Evolutionary conservation across 2,888 invertebrate species (phyloP), one percentile per base, ranked within the genome.

Genomic region (Amblyjoppa fuscipennis): DNA sequence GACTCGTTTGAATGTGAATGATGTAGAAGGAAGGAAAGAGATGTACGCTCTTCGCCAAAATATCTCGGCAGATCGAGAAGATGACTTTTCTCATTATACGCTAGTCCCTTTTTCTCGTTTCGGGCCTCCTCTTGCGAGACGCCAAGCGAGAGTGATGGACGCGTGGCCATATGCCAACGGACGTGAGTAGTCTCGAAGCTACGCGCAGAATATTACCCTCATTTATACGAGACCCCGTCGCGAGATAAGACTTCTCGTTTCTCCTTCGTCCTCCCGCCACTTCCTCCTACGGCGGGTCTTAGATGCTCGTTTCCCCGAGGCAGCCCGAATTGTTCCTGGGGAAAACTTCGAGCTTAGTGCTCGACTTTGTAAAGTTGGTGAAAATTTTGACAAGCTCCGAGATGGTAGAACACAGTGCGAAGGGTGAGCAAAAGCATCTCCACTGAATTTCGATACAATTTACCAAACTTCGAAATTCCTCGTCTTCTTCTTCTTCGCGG

Each of bases 151-250:
- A 75, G 69, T 88, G 88, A 88, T 87, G 81, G 87, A 87, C 87
- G 84, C 84, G 69, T 80, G 77, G 83, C 84, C 84, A 87, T 88
- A 84, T 88, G 87, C 81, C 81, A 85, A 83, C 79, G 85, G 85
- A 88, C 88, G 81, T 80, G 81, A 85, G 83, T 87, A 85, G 83
- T 87, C 85, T 87, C 87, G 85, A 86, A 87, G 83, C 84, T 87
- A 85, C 84, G 85, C 77, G 85, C 80, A 75, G 86, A 81, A 88
- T 88, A 88, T 88, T 88, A 84, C 87, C 78, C 85, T 81, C 88
- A 88, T 88, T 88, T 86, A 87, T 88, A 88, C 81, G 80, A 51
- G 73, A 76, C 83, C 85, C 83, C 82, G 76, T 84, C 79, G 83
- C 41, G 61, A 84, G 87, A 88, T 88, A 88, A 88, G 85, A 85